phyloP scores from a whole-genome alignment of 2,797 vertebrate species.

The Cygnus olor region DNA sequence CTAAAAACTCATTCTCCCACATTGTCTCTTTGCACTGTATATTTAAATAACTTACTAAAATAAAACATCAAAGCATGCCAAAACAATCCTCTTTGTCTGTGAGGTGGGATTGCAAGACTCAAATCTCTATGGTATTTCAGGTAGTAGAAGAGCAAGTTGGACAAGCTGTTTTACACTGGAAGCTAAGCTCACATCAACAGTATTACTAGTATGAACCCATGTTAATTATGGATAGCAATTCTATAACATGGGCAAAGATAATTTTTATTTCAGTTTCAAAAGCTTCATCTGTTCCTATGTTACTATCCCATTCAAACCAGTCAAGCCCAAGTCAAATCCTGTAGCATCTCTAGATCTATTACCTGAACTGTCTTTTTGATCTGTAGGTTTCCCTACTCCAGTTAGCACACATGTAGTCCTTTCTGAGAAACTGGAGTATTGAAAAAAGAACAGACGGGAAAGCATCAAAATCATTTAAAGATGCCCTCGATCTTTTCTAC shows the following conservation, averaged over 20 bases:
- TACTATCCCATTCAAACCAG: background rate
- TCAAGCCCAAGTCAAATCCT: background rate
- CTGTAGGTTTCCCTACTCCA: background rate
- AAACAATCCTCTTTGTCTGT: background rate
- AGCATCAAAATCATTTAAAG: background rate
- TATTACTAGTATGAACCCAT: background rate
- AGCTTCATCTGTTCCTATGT: background rate
- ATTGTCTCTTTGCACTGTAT: background rate
- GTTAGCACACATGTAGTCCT: background rate
- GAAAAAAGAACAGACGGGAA: constrained; percentile 4
- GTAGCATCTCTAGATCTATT: background rate
- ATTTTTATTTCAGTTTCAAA: background rate
- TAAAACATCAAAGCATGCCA: background rate
- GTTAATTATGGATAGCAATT: background rate
- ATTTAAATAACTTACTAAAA: constrained; percentile 30
- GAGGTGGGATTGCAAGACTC: background rate
- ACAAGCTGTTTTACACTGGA: background rate
- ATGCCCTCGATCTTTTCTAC: background rate
- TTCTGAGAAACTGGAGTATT: background rate
- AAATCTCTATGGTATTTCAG: background rate
- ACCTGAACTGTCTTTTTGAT: background rate
- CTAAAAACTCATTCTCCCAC: constrained; percentile 1
- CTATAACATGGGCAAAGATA: background rate
- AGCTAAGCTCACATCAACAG: background rate
- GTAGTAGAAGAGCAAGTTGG: background rate